phyloP scores from a whole-genome alignment of 1,140 invertebrate species.

The Heliconius hewitsoni region DNA sequence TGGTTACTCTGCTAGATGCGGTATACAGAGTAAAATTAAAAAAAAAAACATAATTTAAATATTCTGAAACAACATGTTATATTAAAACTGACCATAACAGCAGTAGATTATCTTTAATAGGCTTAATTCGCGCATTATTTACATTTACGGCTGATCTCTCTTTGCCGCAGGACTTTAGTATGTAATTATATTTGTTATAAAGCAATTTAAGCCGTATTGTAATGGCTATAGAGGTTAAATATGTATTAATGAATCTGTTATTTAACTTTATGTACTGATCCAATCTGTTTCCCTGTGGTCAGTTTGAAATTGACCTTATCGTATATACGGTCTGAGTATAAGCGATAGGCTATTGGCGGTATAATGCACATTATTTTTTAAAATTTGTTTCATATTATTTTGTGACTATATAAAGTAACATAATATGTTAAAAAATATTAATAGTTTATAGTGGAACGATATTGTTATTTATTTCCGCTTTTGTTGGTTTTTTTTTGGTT shows the following conservation, averaged over 20 bases:
- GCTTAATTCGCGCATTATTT: constrained; percentile 10
- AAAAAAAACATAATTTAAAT: not conserved
- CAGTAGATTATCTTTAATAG: constrained; percentile 10
- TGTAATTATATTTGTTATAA: constrained; percentile 11
- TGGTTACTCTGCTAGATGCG: too few species aligned
- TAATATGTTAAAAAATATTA: not conserved
- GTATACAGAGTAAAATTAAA: not conserved
- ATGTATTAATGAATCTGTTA: not conserved
- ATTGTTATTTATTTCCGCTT: too few species aligned
- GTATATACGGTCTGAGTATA: not conserved
- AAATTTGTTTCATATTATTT: not conserved
- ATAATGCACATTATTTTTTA: not conserved
- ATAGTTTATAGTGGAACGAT: too few species aligned
- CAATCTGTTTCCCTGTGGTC: constrained; percentile 14
- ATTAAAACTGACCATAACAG: not conserved
- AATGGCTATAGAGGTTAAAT: constrained; percentile 4
- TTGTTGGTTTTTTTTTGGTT: too few species aligned
- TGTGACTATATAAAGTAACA: not conserved
- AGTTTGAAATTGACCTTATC: constrained; percentile 26
- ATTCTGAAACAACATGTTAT: not conserved
- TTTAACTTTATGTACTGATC: constrained; percentile 4
- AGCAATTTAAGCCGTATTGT: constrained; percentile 1
- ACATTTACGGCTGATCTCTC: constrained; percentile 18
- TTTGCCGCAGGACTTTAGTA: constrained; percentile 25
- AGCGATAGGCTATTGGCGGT: not conserved